A percentile compares a stretch with the other conserved stretches of the same genome.
These are phyloP conservation scores for Clepsis dumicolana DNA, from an alignment of 2,888 invertebrate genomes.

Conservation along the genomic window DNA sequence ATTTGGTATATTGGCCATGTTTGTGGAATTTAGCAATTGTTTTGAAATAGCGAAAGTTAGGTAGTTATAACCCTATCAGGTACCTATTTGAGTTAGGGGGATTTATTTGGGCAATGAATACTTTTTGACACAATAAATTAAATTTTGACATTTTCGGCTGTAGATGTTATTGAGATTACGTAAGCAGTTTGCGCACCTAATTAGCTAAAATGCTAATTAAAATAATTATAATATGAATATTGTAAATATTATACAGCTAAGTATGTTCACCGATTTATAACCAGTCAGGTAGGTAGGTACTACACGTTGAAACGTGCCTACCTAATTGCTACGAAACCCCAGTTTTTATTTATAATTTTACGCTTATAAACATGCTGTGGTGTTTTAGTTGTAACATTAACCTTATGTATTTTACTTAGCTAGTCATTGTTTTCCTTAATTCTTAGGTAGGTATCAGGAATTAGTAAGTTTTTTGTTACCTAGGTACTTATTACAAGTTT, in stretches of 20 bases:
- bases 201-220: constrained; percentile 7
- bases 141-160: neutral
- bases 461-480: too few relatives aligned
- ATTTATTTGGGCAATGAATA: neutral
- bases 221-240: neutral
- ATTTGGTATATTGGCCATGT: too few relatives aligned
- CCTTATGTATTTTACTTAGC: neutral
- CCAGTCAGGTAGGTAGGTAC: too few relatives aligned
- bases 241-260: too few relatives aligned
- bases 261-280: neutral
- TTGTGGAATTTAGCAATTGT: constrained; percentile 51
- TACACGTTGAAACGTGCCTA: neutral
- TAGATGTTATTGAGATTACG: neutral
- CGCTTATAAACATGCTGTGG: too few relatives aligned
- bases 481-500: neutral
- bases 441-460: too few relatives aligned
- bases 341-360: neutral
- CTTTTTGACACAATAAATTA: neutral
- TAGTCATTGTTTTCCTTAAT: neutral
- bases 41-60: constrained; percentile 1
- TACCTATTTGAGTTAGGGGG: too few relatives aligned
- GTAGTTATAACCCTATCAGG: neutral
- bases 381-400: too few relatives aligned
- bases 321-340: neutral
- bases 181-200: neutral